These are phyloP conservation scores for Noctua janthe DNA, from an alignment of 2,888 invertebrate genomes.

Conservation along the genomic window DNA sequence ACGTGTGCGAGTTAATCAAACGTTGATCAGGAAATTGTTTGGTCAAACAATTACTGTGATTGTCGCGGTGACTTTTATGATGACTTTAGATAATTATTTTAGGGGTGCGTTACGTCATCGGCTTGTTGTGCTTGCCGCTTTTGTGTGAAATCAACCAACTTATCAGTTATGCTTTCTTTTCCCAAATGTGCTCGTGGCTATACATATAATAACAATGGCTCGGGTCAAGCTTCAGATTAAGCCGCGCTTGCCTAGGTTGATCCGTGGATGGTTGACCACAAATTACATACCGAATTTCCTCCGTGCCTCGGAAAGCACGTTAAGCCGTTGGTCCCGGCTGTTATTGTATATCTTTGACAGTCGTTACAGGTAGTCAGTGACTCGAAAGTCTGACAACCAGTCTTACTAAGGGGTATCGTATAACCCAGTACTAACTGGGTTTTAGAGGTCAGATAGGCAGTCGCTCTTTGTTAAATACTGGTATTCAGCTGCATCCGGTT, in stretches of 20 bases:
- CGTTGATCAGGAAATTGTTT: slow-evolving; percentile 82
- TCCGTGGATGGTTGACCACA: background rate
- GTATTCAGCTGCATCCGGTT: too few species aligned
- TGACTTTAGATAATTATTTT: slow-evolving; percentile 78
- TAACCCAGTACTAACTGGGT: too few species aligned
- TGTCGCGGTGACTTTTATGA: slow-evolving; percentile 76
- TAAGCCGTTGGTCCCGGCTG: background rate
- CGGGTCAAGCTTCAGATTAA: background rate
- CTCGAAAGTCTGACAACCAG: too few species aligned
- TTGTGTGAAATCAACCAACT: slow-evolving; percentile 12
- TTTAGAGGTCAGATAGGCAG: too few species aligned
- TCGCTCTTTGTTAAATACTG: too few species aligned
- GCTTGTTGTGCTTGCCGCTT: slow-evolving; percentile 36
- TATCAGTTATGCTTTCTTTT: background rate
- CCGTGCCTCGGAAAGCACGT: background rate
- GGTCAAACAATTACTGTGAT: slow-evolving; percentile 82
- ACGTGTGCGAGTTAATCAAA: slow-evolving; percentile 83
- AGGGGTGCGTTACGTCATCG: slow-evolving; percentile 66
- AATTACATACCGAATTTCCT: background rate
- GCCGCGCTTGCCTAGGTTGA: background rate
- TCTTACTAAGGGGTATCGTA: too few species aligned
- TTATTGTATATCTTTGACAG: background rate
- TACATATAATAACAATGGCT: background rate
- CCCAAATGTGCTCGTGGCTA: background rate
- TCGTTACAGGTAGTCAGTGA: too few species aligned